phyloP scores from a whole-genome alignment of 2,888 invertebrate genomes.

The Lasioglossum leucozonium region DNA sequence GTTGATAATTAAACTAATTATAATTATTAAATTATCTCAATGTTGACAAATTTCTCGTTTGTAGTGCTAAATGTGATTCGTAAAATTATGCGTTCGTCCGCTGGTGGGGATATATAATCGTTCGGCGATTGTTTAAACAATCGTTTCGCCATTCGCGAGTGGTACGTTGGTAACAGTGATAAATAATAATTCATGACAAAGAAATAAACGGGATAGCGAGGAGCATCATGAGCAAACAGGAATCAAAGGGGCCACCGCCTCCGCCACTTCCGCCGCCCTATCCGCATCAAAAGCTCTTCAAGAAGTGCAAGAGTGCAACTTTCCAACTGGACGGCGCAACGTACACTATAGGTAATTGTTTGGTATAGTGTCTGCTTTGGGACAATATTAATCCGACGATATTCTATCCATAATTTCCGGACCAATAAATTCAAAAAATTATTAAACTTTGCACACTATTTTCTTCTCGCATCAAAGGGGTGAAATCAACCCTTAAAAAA shows the following conservation, averaged over 20 bases:
- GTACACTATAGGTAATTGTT: slow-evolving; percentile 92
- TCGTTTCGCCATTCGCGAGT: slow-evolving; percentile 14
- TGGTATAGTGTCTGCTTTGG: background rate
- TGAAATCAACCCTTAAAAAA: too few relatives aligned
- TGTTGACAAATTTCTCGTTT: background rate
- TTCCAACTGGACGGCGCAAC: slow-evolving; percentile 94
- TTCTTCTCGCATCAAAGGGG: too few relatives aligned
- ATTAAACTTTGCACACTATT: too few relatives aligned
- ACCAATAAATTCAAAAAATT: too few relatives aligned
- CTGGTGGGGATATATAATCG: slow-evolving; percentile 11
- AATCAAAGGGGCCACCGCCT: slow-evolving; percentile 67
- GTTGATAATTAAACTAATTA: too few relatives aligned
- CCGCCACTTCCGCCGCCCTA: slow-evolving; percentile 72
- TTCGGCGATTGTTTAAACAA: background rate
- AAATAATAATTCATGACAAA: slow-evolving; percentile 43
- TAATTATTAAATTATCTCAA: background rate
- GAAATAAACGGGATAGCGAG: slow-evolving; percentile 71
- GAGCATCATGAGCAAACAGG: slow-evolving; percentile 60
- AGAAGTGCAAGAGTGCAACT: slow-evolving; percentile 94
- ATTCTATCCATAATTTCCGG: too few relatives aligned
- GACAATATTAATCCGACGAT: background rate
- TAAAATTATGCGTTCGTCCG: background rate
- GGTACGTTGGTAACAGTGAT: slow-evolving; percentile 28
- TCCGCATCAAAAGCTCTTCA: slow-evolving; percentile 87
- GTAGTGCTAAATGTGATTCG: background rate